These are phyloP conservation scores for Platycercus adscitus DNA, from an alignment of 2,113 vertebrate genomes.

Conservation along the genomic window DNA sequence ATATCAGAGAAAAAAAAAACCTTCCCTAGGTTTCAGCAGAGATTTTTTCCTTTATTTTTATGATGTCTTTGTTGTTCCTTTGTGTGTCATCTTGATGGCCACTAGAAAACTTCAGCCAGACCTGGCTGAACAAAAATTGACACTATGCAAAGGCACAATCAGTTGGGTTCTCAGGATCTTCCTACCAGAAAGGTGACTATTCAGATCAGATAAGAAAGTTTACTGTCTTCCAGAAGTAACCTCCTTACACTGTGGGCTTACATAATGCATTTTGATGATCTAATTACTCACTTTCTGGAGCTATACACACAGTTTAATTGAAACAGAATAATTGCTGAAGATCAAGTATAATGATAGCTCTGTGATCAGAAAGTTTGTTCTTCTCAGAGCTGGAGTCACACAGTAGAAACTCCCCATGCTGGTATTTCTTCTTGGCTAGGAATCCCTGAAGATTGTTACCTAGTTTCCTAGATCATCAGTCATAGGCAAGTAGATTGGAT, in stretches of 20 bases:
- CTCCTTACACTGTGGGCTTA: background rate
- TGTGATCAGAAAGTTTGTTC: background rate
- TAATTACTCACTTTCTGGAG: background rate
- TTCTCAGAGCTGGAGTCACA: background rate
- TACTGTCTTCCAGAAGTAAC: background rate
- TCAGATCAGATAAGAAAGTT: background rate
- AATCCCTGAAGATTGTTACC: background rate
- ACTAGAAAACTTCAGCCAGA: background rate
- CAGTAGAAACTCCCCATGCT: background rate
- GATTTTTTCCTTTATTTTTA: background rate
- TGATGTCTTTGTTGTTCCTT: background rate
- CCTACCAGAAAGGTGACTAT: background rate
- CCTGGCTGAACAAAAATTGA: background rate
- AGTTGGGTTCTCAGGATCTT: background rate
- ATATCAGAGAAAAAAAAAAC: background rate
- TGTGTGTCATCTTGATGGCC: background rate
- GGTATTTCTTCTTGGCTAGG: background rate
- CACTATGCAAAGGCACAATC: background rate
- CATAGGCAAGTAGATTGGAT: background rate
- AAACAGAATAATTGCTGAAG: background rate
- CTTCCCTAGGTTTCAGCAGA: background rate
- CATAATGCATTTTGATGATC: background rate
- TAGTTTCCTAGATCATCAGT: background rate
- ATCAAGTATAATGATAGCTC: background rate
- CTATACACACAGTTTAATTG: background rate